phyloP scores from a whole-genome alignment of 1,140 invertebrate genomes.

The Thaumatotibia leucotreta region DNA sequence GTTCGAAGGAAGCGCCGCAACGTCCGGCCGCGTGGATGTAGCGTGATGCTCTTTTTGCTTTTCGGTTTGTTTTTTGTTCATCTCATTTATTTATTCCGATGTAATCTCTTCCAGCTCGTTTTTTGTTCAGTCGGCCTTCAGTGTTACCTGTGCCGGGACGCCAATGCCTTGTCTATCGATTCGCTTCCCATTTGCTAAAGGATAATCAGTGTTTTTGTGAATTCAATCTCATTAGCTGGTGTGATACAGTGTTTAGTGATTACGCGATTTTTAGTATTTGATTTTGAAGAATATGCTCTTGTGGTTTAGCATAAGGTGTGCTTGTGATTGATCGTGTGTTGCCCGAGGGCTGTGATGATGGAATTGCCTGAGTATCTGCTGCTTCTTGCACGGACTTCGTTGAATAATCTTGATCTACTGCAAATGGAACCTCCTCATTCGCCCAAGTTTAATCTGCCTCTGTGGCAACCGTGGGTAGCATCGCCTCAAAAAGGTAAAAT shows the following conservation, averaged over 20 bases:
- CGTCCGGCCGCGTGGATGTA: constrained; percentile 75
- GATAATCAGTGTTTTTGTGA: constrained; percentile 25
- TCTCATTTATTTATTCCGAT: constrained; percentile 78
- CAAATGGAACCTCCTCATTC: constrained; percentile 73
- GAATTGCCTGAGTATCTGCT: constrained; percentile 67
- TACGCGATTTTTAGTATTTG: constrained; percentile 1
- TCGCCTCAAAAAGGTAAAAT: constrained; percentile 59
- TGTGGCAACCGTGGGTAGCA: constrained; percentile 73
- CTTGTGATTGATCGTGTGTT: constrained; percentile 22
- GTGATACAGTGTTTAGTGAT: neutral
- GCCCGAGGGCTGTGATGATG: constrained; percentile 58
- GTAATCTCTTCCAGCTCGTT: constrained; percentile 76
- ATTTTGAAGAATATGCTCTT: constrained; percentile 9
- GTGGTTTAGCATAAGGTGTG: constrained; percentile 24
- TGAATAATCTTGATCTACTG: constrained; percentile 39
- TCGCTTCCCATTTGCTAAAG: constrained; percentile 20
- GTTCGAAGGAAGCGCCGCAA: constrained; percentile 72
- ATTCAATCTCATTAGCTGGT: constrained; percentile 23
- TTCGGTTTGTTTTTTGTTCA: constrained; percentile 74
- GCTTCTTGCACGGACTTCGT: constrained; percentile 56
- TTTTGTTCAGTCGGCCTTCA: constrained; percentile 77
- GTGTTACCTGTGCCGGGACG: constrained; percentile 73
- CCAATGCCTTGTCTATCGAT: constrained; percentile 46
- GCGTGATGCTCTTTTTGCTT: constrained; percentile 71
- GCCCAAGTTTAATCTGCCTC: constrained; percentile 72